phyloP scores from a whole-genome alignment of 2,113 vertebrate species.

The Psilopsiagon aurifrons region DNA sequence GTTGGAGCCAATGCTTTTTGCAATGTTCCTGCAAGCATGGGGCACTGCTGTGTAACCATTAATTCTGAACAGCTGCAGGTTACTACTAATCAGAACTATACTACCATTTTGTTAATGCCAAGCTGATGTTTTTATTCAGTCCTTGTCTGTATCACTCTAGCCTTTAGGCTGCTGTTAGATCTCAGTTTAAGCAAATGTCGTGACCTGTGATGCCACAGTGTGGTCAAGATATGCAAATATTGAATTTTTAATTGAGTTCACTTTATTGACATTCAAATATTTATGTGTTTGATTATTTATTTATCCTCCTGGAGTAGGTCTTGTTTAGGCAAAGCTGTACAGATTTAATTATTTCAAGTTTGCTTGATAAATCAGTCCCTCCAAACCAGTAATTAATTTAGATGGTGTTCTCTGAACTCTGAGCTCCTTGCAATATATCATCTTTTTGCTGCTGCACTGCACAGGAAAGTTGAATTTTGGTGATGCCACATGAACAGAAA shows the following conservation, averaged over 20 bases:
- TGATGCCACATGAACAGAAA: background rate
- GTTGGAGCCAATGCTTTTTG: background rate
- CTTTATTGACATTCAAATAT: background rate
- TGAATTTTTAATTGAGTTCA: background rate
- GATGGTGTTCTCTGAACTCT: conserved; percentile 65
- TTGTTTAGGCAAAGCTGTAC: conserved; percentile 62
- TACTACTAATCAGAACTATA: background rate
- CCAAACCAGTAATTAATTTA: conserved; percentile 74
- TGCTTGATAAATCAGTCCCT: conserved; percentile 70
- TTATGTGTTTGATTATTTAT: background rate
- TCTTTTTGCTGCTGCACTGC: conserved; percentile 46
- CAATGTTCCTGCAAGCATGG: background rate
- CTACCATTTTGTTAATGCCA: background rate
- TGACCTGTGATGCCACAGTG: background rate
- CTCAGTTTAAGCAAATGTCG: background rate
- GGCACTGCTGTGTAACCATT: background rate
- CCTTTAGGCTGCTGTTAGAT: background rate
- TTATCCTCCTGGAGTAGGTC: conserved; percentile 31
- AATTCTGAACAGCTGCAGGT: background rate
- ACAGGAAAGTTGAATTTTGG: conserved; percentile 40
- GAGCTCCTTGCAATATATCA: conserved; percentile 46
- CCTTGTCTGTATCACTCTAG: background rate
- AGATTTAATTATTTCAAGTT: conserved; percentile 66
- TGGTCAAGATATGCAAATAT: background rate
- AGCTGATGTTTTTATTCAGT: background rate